phyloP scores from a whole-genome alignment of 2,113 vertebrate species.

The Nesospiza acunhae region DNA sequence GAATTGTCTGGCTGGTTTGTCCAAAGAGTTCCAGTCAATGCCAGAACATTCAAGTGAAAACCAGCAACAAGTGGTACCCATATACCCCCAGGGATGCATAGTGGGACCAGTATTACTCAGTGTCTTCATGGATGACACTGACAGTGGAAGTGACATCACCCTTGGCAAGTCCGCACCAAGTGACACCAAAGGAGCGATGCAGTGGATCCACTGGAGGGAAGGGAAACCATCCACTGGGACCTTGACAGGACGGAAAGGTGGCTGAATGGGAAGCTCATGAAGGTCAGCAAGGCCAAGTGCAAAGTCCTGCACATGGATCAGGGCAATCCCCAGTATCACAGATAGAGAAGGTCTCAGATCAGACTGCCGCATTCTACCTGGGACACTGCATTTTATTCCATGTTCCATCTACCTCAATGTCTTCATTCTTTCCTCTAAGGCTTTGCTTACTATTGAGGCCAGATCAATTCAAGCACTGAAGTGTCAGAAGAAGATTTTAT shows the following conservation, averaged over 20 bases:
- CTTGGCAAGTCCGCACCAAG: not conserved
- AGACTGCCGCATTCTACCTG: not conserved
- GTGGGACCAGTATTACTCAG: not conserved
- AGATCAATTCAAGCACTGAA: not conserved
- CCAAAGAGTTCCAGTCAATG: not conserved
- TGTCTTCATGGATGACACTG: not conserved
- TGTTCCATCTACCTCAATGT: not conserved
- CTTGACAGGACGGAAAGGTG: not conserved
- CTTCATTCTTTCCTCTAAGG: not conserved
- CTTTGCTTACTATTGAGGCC: not conserved
- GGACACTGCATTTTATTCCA: not conserved
- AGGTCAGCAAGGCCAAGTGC: not conserved
- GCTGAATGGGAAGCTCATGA: not conserved
- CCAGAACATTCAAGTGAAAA: not conserved
- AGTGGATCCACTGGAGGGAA: not conserved
- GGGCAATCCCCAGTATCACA: not conserved
- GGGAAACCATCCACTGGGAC: not conserved
- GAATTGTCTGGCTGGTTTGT: rapidly evolving
- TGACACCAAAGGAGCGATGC: not conserved
- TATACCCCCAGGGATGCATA: not conserved
- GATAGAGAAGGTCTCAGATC: not conserved
- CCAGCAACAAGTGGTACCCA: not conserved
- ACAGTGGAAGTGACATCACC: rapidly evolving
- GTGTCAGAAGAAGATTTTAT: not conserved
- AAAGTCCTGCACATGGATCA: not conserved